Percentiles rank a stretch among this genome's conserved stretches.
Evolutionary conservation across 2,888 invertebrate genomes (phyloP).

Genomic region (Sarcophaga carnaria): DNA sequence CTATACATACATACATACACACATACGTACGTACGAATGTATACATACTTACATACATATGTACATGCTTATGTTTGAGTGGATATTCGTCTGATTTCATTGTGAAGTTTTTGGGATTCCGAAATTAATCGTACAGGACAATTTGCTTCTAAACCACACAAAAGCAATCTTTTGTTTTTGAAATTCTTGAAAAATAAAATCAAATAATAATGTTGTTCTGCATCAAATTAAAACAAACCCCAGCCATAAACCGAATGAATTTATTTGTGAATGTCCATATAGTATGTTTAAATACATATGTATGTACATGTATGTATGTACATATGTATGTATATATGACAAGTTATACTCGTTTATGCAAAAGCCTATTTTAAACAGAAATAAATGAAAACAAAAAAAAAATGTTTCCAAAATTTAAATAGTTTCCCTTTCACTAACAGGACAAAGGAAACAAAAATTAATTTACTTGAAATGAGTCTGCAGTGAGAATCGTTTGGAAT

Average conservation of each 20-base stretch:
- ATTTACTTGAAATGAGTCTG: constrained; percentile 12
- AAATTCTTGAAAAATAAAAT: constrained; percentile 49
- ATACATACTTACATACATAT: too few species aligned
- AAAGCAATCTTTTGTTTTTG: constrained; percentile 62
- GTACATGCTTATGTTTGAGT: too few species aligned
- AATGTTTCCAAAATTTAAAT: neutral
- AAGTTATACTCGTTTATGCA: neutral
- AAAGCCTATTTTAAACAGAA: neutral
- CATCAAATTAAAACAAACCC: constrained; percentile 39
- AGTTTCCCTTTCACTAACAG: neutral
- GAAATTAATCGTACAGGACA: constrained; percentile 64
- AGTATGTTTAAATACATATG: neutral
- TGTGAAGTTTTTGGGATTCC: constrained; percentile 54
- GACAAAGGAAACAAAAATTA: constrained; percentile 15
- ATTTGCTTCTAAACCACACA: constrained; percentile 66
- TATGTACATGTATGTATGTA: neutral
- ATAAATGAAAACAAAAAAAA: neutral
- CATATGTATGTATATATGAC: neutral
- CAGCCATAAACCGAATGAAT: neutral
- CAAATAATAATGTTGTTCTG: constrained; percentile 49
- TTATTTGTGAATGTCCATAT: neutral
- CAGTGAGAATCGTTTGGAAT: constrained; percentile 4
- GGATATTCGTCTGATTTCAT: constrained; percentile 26
- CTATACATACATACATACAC: too few species aligned
- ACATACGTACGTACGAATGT: too few species aligned